A percentile compares a stretch with the other conserved stretches of the same genome.
Evolutionary conservation across 2,113 vertebrate genomes (phyloP).

Genomic region (Uropsilus gracilis): DNA sequence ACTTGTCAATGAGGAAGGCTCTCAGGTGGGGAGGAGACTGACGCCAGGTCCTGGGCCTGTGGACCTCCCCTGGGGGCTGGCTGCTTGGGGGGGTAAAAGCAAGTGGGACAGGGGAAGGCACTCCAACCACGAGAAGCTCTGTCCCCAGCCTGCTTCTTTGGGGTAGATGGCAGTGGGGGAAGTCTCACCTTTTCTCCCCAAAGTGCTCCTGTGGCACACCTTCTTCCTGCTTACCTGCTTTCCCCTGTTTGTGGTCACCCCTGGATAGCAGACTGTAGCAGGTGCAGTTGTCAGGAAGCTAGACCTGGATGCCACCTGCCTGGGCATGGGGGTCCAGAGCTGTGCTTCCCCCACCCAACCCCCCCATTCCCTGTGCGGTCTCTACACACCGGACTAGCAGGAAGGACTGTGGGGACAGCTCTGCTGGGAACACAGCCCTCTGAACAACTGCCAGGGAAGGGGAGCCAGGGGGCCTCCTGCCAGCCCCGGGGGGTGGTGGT

Average conservation of each 20-base stretch:
- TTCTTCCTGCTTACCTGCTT: background rate
- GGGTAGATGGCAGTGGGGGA: background rate
- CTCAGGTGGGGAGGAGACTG: fast-evolving
- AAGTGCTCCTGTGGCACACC: no score
- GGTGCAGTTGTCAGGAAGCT: background rate
- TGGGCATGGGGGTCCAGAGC: no score
- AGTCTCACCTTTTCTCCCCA: no score
- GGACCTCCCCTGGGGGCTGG: no score
- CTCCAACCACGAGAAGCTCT: background rate
- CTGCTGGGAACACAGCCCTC: background rate
- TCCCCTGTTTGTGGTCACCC: background rate
- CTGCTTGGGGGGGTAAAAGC: background rate
- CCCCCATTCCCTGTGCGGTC: no score
- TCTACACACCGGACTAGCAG: background rate
- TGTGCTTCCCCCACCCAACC: background rate
- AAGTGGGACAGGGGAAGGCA: background rate
- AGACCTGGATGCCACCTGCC: background rate
- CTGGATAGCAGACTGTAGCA: background rate
- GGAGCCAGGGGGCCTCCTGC: background rate
- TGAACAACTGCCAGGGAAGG: background rate
- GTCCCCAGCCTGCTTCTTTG: background rate
- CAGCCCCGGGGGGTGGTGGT: background rate
- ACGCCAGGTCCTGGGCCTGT: background rate
- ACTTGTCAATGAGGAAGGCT: background rate
- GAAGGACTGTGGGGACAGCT: background rate